Conservation (phyloP, 1,140 invertebrate genomes). For the Cydia amplana region DNA sequence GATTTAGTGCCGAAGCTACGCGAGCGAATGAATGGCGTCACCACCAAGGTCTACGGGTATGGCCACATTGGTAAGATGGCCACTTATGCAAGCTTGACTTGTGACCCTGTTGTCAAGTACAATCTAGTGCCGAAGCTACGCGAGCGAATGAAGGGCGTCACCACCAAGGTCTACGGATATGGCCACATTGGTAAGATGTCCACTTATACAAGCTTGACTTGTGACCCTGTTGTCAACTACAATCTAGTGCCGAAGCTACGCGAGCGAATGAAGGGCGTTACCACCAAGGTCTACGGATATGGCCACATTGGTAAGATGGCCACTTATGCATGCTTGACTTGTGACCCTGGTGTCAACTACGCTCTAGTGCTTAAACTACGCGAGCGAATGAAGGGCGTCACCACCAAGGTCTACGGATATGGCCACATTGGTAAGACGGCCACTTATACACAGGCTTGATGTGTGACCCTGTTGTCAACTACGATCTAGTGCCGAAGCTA, state of each 20-base stretch:
- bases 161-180: constrained; percentile 88
- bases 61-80: constrained; percentile 94
- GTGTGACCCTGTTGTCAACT: no score
- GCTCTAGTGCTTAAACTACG: no score
- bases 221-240: constrained; percentile 91
- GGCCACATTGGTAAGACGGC: no score
- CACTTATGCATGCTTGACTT: no score
- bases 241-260: constrained; percentile 87
- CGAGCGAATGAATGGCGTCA: constrained; percentile 81
- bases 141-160: constrained; percentile 81
- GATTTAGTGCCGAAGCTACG: constrained; percentile 87
- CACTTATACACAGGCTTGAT: no score
- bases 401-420: no score
- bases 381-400: no score
- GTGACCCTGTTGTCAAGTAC: constrained; percentile 91
- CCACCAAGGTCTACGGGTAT: constrained; percentile 88
- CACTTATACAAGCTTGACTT: constrained; percentile 98
- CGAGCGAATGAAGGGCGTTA: constrained; percentile 81
- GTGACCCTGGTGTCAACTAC: no score
- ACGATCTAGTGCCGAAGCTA: no score
- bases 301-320: constrained; percentile 89
- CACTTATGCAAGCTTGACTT: constrained; percentile 98
- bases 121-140: constrained; percentile 87
- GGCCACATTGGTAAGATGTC: constrained; percentile 91
- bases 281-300: constrained; percentile 88